Evolutionary conservation across 2,888 invertebrate species (phyloP).

Genomic region (Drosophila nr. perissopoda): DNA sequence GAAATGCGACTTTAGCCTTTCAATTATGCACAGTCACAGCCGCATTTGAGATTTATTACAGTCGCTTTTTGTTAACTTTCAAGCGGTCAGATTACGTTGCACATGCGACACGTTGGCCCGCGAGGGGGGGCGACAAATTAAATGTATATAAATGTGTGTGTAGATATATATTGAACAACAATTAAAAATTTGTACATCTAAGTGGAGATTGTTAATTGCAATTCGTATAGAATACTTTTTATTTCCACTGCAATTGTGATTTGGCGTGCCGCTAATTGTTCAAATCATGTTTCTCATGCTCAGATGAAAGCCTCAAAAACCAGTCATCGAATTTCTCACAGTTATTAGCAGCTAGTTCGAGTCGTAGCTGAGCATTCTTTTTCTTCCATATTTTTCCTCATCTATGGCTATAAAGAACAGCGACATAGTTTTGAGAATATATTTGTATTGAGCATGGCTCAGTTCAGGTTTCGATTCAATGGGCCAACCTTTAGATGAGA

Average conservation of each 20-base stretch:
- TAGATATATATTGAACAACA: conserved; percentile 41
- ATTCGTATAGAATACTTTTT: conserved; percentile 48
- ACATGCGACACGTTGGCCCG: conserved; percentile 56
- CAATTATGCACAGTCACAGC: conserved; percentile 30
- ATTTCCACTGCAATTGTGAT: conserved; percentile 35
- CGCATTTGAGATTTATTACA: conserved; percentile 25
- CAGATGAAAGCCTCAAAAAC: conserved; percentile 17
- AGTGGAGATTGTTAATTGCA: conserved; percentile 46
- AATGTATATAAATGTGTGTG: conserved; percentile 24
- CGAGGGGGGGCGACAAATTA: conserved; percentile 1
- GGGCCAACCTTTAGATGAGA: background rate
- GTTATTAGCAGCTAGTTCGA: conserved; percentile 24
- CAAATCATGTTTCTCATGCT: conserved; percentile 12
- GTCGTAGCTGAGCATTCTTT: background rate
- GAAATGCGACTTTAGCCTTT: conserved; percentile 27
- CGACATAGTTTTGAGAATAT: background rate
- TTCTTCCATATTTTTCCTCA: background rate
- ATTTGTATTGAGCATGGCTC: background rate
- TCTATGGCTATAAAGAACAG: background rate
- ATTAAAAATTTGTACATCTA: conserved; percentile 61
- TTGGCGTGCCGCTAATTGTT: conserved; percentile 63
- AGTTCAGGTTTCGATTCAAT: background rate
- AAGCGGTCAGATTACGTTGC: conserved; percentile 46
- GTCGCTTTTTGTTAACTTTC: conserved; percentile 42
- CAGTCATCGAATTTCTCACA: conserved; percentile 46